phyloP scores from a whole-genome alignment of 2,888 invertebrate genomes.

The Cephus runcator region DNA sequence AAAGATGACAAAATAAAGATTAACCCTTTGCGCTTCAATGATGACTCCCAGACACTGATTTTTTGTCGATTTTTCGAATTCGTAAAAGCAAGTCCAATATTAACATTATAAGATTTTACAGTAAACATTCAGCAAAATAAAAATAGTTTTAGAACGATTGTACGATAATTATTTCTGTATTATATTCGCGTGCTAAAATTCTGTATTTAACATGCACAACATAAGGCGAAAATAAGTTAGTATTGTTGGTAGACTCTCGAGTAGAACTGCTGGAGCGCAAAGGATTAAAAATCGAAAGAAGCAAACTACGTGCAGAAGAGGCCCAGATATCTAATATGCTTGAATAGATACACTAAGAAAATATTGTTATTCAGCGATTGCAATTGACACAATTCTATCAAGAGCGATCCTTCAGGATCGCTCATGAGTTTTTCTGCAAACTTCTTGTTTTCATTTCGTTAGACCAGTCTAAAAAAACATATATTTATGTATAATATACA shows the following conservation, averaged over 20 bases:
- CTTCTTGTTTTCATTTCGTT: background rate
- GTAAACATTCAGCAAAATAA: too few relatives aligned
- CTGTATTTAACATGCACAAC: too few relatives aligned
- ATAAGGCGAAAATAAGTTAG: too few relatives aligned
- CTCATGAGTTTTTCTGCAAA: background rate
- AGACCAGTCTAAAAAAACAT: constrained; percentile 26
- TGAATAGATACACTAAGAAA: background rate
- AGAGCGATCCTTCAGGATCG: background rate
- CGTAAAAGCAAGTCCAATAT: too few relatives aligned
- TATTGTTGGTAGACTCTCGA: too few relatives aligned
- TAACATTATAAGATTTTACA: too few relatives aligned
- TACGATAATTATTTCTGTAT: too few relatives aligned
- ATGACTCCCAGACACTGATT: too few relatives aligned
- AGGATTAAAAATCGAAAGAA: background rate
- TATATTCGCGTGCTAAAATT: too few relatives aligned
- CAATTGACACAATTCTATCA: background rate
- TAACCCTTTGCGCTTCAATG: background rate
- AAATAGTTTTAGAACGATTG: too few relatives aligned
- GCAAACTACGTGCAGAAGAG: background rate
- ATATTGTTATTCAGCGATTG: background rate
- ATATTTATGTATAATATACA: constrained; percentile 16
- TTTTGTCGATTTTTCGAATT: too few relatives aligned
- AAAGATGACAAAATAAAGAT: background rate
- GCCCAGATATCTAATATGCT: background rate
- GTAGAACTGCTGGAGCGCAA: too few relatives aligned